These are phyloP conservation scores for Taurulus bubalis DNA, from an alignment of 2,113 vertebrate species.

Conservation along the genomic window DNA sequence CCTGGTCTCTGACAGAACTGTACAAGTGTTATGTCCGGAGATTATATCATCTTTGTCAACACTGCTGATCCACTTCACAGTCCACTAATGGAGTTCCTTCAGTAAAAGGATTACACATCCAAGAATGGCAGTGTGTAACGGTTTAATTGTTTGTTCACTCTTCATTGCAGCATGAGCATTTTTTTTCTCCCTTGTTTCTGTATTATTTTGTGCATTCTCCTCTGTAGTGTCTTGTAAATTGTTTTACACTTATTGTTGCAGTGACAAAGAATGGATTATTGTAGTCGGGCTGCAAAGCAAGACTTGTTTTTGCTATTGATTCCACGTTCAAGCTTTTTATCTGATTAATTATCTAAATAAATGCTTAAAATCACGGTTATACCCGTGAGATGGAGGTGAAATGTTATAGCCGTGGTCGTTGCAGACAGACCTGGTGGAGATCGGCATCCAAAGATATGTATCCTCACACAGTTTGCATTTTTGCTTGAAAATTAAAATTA, in stretches of 20 bases:
- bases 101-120: slow-evolving; percentile 58
- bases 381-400: no score
- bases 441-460: background rate
- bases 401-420: no score
- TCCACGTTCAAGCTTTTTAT: background rate
- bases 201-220: background rate
- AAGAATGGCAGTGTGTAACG: slow-evolving; percentile 37
- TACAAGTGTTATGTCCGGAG: slow-evolving; percentile 4
- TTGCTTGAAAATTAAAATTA: no score
- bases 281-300: background rate
- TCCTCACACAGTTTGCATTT: no score
- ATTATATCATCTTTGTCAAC: slow-evolving; percentile 22
- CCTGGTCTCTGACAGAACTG: slow-evolving; percentile 7
- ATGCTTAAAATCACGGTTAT: no score
- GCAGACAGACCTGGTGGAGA: no score
- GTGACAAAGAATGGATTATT: background rate
- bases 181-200: background rate
- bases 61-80: slow-evolving; percentile 27
- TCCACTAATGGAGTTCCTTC: slow-evolving; percentile 7
- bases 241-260: background rate
- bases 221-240: background rate
- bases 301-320: background rate
- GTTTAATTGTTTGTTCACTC: slow-evolving; percentile 49
- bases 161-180: slow-evolving; percentile 24
- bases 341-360: no score